phyloP scores from a whole-genome alignment of 2,113 vertebrate genomes.

The Erinaceus europaeus region DNA sequence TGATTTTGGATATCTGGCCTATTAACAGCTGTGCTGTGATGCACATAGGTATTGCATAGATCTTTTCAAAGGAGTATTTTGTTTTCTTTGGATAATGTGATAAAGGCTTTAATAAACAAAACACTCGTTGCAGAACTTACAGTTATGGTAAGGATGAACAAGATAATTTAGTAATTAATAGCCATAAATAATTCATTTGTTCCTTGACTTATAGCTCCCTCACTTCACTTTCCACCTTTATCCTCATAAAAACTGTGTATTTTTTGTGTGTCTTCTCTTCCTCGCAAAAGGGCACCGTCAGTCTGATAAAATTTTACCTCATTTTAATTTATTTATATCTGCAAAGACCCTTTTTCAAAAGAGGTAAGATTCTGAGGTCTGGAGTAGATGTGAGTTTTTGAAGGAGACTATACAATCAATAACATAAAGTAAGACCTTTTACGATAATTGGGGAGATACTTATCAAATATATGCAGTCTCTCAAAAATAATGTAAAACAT shows the following conservation, averaged over 20 bases:
- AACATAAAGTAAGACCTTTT: background rate
- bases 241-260: background rate
- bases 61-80: too few relatives aligned
- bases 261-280: background rate
- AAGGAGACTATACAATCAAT: background rate
- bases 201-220: background rate
- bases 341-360: background rate
- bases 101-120: background rate
- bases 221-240: background rate
- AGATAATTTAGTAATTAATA: background rate
- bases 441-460: background rate
- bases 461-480: background rate
- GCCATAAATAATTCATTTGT: background rate
- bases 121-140: background rate
- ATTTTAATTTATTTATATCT: background rate
- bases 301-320: background rate
- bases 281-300: background rate
- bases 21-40: too few relatives aligned
- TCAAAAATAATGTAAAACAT: background rate
- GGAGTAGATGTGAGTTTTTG: background rate
- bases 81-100: too few relatives aligned
- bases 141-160: background rate
- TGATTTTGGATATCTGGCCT: too few relatives aligned
- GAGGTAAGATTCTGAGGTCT: background rate
- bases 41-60: too few relatives aligned